Conservation (phyloP, 2,113 vertebrate species). For the Physeter macrocephalus region DNA sequence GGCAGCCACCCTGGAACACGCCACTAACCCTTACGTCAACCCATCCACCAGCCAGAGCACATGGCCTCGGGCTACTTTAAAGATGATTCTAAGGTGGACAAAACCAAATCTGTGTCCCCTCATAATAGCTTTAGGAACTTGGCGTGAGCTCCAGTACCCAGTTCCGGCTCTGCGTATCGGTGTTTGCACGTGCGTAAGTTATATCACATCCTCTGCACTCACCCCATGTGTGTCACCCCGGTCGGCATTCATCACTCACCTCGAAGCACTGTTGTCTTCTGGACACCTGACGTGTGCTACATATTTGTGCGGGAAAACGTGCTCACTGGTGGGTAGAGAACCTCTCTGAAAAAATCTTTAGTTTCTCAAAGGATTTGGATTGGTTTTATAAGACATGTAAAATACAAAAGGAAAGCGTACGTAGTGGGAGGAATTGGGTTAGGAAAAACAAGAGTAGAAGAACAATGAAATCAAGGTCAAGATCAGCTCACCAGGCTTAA, state of each 20-base stretch:
- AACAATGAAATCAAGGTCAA: not conserved
- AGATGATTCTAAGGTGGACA: not conserved
- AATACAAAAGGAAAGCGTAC: not conserved
- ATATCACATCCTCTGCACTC: too few species aligned
- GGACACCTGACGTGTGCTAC: fast-evolving
- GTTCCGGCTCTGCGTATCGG: fast-evolving
- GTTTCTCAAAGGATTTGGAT: not conserved
- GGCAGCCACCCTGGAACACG: fast-evolving
- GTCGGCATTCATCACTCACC: not conserved
- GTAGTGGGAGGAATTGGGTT: not conserved
- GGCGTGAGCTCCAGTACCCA: fast-evolving
- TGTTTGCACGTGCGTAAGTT: too few species aligned
- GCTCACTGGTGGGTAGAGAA: not conserved
- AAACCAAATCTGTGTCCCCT: not conserved
- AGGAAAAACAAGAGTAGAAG: not conserved
- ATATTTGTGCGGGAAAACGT: too few species aligned
- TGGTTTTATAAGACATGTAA: not conserved
- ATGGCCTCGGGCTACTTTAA: fast-evolving
- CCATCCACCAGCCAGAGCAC: not conserved
- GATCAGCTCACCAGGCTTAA: not conserved
- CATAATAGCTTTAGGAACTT: fast-evolving
- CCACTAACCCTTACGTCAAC: not conserved
- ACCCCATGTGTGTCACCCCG: fast-evolving
- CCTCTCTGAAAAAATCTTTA: not conserved
- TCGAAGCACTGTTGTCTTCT: not conserved